These are phyloP conservation scores for Pemphigus obesinymphae DNA, from an alignment of 1,140 invertebrate species.

Conservation along the genomic window DNA sequence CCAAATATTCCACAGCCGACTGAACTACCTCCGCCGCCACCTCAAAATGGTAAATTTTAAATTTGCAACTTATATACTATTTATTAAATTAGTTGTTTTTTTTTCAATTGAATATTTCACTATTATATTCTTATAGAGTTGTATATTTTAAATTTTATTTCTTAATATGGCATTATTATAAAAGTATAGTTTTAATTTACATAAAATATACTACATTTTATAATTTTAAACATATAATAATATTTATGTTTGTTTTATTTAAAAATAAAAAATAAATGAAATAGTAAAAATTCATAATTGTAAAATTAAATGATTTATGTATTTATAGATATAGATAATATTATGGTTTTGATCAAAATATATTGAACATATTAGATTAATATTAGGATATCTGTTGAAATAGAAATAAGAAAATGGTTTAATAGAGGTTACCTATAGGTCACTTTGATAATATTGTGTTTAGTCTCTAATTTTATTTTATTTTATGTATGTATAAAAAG, in stretches of 20 bases:
- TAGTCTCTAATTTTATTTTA: not conserved
- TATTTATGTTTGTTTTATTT: not conserved
- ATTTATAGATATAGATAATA: not conserved
- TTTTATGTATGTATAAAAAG: too few species aligned
- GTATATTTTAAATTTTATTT: slow-evolving; percentile 1
- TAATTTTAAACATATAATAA: not conserved
- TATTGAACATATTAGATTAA: not conserved
- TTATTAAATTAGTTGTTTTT: slow-evolving; percentile 15
- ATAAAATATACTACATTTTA: not conserved
- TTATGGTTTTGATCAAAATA: not conserved
- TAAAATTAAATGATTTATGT: not conserved
- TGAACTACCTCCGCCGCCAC: not conserved
- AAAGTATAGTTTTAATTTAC: not conserved
- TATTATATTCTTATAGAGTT: not conserved
- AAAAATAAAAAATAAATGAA: not conserved
- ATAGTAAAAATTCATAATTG: not conserved
- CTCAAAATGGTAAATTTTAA: slow-evolving; percentile 33
- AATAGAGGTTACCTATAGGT: not conserved
- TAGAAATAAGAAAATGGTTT: not conserved
- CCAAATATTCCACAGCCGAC: slow-evolving; percentile 16
- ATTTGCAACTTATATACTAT: not conserved
- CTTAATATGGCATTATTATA: not conserved
- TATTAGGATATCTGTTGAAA: not conserved
- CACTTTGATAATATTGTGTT: not conserved
- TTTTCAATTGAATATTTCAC: not conserved